Conservation (phyloP, 2,113 vertebrate genomes). For the Megaceryle torquata region DNA sequence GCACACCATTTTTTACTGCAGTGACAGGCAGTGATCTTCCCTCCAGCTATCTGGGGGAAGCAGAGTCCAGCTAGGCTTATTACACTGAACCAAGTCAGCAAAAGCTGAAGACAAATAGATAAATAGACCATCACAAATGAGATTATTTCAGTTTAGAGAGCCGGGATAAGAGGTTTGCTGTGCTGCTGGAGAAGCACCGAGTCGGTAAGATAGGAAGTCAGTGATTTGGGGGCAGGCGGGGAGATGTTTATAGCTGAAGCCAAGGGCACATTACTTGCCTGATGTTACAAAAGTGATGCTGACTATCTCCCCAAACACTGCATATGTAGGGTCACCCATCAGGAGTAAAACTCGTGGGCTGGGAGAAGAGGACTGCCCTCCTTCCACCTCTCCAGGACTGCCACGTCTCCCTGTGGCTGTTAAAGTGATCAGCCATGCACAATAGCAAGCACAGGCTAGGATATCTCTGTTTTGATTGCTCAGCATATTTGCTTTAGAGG, state of each 20-base stretch:
- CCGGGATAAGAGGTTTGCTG: not conserved
- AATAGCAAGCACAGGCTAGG: not conserved
- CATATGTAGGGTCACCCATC: fast-evolving
- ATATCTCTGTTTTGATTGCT: not conserved
- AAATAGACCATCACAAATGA: not conserved
- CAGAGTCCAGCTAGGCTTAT: not conserved
- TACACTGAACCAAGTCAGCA: not conserved
- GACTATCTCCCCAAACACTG: not conserved
- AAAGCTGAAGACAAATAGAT: not conserved
- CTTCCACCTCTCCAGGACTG: not conserved
- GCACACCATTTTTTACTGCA: fast-evolving
- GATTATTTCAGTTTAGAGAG: not conserved
- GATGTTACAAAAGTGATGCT: not conserved
- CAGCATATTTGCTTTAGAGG: not conserved
- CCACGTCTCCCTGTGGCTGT: fast-evolving
- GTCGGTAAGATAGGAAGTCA: not conserved
- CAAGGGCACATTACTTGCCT: fast-evolving
- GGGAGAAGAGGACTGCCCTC: not conserved
- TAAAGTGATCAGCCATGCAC: not conserved
- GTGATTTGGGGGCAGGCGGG: fast-evolving
- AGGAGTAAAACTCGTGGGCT: fast-evolving
- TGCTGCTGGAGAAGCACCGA: fast-evolving
- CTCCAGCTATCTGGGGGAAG: not conserved
- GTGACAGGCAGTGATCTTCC: not conserved
- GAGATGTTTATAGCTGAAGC: fast-evolving